Conservation (phyloP, 2,113 vertebrate species). For the Hippocampus abdominalis region DNA sequence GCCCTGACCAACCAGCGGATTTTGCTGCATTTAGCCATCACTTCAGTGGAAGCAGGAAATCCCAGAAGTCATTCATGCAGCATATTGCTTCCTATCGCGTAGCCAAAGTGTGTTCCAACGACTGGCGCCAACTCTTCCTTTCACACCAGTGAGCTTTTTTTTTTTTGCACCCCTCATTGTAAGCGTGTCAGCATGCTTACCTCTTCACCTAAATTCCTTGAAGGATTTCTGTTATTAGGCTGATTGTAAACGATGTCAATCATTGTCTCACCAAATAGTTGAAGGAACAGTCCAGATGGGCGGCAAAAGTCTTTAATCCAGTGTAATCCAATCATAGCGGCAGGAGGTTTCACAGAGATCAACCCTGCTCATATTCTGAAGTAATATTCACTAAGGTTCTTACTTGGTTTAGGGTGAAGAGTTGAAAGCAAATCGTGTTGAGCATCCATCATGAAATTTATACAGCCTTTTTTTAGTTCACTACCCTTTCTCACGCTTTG, state of each 20-base stretch:
- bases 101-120: conserved; percentile 54
- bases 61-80: conserved; percentile 67
- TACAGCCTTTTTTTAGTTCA: too few relatives aligned
- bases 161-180: conserved; percentile 11
- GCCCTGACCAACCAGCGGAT: conserved; percentile 14
- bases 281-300: conserved; percentile 48
- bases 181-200: conserved; percentile 18
- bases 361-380: conserved; percentile 28
- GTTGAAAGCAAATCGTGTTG: conserved; percentile 1
- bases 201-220: conserved; percentile 30
- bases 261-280: conserved; percentile 37
- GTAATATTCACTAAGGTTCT: conserved; percentile 18
- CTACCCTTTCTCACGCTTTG: not conserved
- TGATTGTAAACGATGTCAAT: conserved; percentile 63
- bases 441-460: conserved; percentile 5
- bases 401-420: not conserved
- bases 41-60: conserved; percentile 71
- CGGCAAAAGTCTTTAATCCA: conserved; percentile 43
- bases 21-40: conserved; percentile 57
- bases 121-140: conserved; percentile 49
- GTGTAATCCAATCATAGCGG: conserved; percentile 59
- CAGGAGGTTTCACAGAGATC: conserved; percentile 41
- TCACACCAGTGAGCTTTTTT: conserved; percentile 21
- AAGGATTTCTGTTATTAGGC: conserved; percentile 57
- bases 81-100: conserved; percentile 75